Percentiles rank a stretch among this genome's conserved stretches.
phyloP scores from a whole-genome alignment of 2,797 vertebrate genomes.

The Gallinago stenura region DNA sequence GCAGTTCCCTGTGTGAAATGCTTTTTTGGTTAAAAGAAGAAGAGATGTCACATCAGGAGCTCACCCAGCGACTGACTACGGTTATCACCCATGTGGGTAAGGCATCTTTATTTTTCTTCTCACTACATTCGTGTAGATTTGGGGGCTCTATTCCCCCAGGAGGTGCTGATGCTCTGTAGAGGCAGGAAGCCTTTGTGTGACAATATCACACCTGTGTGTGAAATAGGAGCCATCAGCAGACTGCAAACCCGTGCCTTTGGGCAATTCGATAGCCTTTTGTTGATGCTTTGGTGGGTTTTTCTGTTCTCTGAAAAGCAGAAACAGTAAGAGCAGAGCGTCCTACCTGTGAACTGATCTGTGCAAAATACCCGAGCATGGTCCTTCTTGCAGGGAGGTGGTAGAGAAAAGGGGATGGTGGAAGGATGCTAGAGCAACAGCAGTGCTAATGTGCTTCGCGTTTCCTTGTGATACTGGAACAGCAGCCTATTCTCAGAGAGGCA shows the following conservation, averaged over 20 bases:
- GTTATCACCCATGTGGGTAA: conserved; percentile 96
- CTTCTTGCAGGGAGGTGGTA: background rate
- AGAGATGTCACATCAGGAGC: conserved; percentile 94
- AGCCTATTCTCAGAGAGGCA: background rate
- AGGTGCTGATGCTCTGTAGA: background rate
- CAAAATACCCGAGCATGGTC: background rate
- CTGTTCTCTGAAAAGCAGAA: conserved; percentile 14
- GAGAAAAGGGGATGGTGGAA: background rate
- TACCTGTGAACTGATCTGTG: conserved; percentile 35
- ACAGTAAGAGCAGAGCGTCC: background rate
- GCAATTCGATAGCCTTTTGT: background rate
- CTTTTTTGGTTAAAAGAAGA: conserved; percentile 91
- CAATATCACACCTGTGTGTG: conserved; percentile 17
- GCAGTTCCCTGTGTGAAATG: conserved; percentile 83
- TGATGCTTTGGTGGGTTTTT: background rate
- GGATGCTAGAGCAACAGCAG: background rate
- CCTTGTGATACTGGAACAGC: background rate
- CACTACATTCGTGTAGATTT: background rate
- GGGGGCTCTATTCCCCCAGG: background rate
- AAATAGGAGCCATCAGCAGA: background rate
- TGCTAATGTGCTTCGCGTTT: background rate
- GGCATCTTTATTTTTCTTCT: conserved; percentile 52
- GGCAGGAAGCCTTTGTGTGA: conserved; percentile 49
- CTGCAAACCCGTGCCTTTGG: background rate
- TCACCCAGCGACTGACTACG: conserved; percentile 88